These are phyloP conservation scores for Cotesia congregata DNA, from an alignment of 2,888 invertebrate species.

Conservation along the genomic window DNA sequence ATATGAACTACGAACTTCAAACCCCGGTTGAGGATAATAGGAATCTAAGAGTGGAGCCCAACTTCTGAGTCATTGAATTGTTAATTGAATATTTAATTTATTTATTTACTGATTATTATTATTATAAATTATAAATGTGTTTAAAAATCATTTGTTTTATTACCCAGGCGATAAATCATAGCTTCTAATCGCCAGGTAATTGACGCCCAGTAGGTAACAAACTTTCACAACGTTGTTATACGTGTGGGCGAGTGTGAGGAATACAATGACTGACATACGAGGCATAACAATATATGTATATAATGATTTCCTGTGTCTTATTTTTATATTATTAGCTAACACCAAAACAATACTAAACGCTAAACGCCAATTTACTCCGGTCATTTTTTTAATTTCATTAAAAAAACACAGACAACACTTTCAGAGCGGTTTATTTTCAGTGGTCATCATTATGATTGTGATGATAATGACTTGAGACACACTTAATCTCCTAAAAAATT, in stretches of 20 bases:
- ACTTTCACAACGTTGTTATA: slow-evolving; percentile 31
- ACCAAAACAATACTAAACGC: not conserved
- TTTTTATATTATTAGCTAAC: slow-evolving; percentile 6
- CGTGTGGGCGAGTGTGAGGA: slow-evolving; percentile 29
- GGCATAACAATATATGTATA: slow-evolving; percentile 25
- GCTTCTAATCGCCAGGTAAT: slow-evolving; percentile 38
- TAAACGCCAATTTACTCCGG: not conserved
- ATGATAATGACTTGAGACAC: not conserved
- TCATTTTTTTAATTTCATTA: not conserved
- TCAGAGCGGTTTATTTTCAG: not conserved
- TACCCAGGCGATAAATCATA: slow-evolving; percentile 28
- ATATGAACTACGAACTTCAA: slow-evolving; percentile 26
- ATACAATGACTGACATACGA: slow-evolving; percentile 33
- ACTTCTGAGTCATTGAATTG: slow-evolving; percentile 6
- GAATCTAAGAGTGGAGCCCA: too few species aligned
- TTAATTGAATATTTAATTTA: slow-evolving; percentile 14
- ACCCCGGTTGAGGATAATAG: not conserved
- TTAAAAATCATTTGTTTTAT: slow-evolving; percentile 3
- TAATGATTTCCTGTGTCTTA: slow-evolving; percentile 26
- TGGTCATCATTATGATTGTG: not conserved
- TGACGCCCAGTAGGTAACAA: slow-evolving; percentile 40
- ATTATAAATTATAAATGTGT: not conserved
- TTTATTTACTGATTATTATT: not conserved
- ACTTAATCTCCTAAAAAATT: not conserved
- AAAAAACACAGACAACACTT: too few species aligned